Base-by-base conservation (phyloP, 2,797 vertebrate species). In the Acanthornis magna region DNA sequence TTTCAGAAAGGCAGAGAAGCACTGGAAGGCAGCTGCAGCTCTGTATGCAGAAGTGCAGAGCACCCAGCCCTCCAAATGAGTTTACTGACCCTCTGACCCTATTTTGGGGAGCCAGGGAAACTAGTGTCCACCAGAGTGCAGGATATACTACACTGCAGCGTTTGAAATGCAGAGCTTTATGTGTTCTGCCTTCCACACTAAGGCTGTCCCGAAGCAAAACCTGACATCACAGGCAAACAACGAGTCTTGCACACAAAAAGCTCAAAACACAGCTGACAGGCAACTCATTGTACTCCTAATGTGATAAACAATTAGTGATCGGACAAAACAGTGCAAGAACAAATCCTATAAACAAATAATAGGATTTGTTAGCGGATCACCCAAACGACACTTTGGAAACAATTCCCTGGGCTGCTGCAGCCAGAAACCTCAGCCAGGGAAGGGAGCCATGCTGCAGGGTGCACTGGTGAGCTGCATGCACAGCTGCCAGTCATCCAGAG, bases 291-390 rank as follows among this genome's bases (percentile, higher is more conserved):
- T 94, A 47, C 60, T 84, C 73, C 78, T 77, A 94, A 88, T 61
- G 67, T 0, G 7, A 88, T 63, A 94, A 96, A 86, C 88, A 96
- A 94, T 92, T 91, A 91, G 62, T 4, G 40, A 93, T 76, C 1
- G 1, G 63, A 94, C 91, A 95, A 95, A 94, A 71, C 25, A 84
- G 50, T 16, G 50, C 73, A 93, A 86, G 92, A 95, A 94, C 71
- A 86, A 97, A 94, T 96, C 88, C 89, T 68, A 86, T 96, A 94
- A 95, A 90, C 55, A 61, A 96, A 96, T 93, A 96, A 96, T 55
- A 81, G 88, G 80, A 94, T 95, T 86, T 94, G 66, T 71, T 89
- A 88, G 67, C 0, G 0, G 89, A 96, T 96, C 92, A 88, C 77
- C 67, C 79, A 95, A 96, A 93, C 1, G 3, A 70, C 70, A 66